Evolutionary conservation across 2,888 invertebrate species (phyloP).

Genomic region (Drosophila tanythrix): DNA sequence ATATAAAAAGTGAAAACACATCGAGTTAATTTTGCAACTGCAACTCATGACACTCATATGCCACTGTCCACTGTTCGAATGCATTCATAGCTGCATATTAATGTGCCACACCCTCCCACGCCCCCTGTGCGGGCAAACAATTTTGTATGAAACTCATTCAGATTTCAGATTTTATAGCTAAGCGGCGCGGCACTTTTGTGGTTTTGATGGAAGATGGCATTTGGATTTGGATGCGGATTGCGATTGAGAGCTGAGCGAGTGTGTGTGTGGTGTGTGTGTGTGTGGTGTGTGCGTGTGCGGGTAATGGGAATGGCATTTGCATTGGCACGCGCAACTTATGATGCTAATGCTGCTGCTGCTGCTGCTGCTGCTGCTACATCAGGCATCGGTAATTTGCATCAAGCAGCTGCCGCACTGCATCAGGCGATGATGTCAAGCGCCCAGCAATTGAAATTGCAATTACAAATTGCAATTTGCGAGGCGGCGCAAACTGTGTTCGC

Average conservation of each 20-base stretch:
- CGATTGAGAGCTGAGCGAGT: constrained; percentile 2
- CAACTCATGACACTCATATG: constrained; percentile 19
- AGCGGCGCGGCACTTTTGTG: constrained; percentile 62
- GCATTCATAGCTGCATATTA: constrained; percentile 51
- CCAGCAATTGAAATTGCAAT: constrained; percentile 70
- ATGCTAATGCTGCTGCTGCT: constrained; percentile 49
- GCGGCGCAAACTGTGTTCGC: constrained; percentile 19
- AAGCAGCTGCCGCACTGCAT: constrained; percentile 26
- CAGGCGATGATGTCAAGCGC: constrained; percentile 70
- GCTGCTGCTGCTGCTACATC: constrained; percentile 30
- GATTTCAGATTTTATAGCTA: constrained; percentile 35
- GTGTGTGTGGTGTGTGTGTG: constrained; percentile 1
- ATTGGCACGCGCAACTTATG: constrained; percentile 59
- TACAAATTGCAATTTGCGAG: constrained; percentile 64
- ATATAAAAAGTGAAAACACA: background rate
- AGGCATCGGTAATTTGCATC: constrained; percentile 32
- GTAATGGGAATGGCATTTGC: constrained; percentile 41
- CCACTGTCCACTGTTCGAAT: constrained; percentile 21
- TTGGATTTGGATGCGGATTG: constrained; percentile 3
- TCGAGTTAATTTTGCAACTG: constrained; percentile 1
- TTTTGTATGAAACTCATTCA: constrained; percentile 68
- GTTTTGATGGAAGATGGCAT: constrained; percentile 35
- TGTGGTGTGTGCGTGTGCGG: background rate
- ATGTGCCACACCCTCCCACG: constrained; percentile 30
- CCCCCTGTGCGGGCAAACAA: constrained; percentile 11